Base-by-base conservation (phyloP, 2,888 invertebrate species). In the Brachyptera risi region DNA sequence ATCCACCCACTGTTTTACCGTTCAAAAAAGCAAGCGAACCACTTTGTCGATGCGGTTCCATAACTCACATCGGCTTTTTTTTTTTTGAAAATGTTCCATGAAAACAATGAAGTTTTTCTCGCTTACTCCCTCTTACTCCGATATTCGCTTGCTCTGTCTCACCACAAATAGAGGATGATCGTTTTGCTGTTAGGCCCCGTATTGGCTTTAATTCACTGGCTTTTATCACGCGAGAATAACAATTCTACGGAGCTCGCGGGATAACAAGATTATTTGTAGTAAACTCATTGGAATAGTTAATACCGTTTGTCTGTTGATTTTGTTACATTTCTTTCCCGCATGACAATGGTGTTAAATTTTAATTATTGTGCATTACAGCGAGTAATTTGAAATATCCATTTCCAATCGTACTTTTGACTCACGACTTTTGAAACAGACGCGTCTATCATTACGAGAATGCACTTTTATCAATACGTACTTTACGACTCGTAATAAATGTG, bases 31-130 rank as follows among this genome's bases (percentile, higher is more conserved):
- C 35, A 54, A 57, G 44, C 40, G 38, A 24, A 37, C 57, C 61
- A 56, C 57, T 57, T 57, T 49, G 50, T 51, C 56, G 61, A 61
- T 60, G 56, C 47, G 49, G 44, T 56, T 37, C 60, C 15, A 47
- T 61, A 49, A 49, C 61, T 57, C 50, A 27, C 54, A 49, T 37
- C 57, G 37, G 17, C 50, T 57, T 31, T 42, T 60, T 31, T 42
- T 60, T 47, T 47, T 47, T 47, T 21, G 47, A 17, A 54, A 54
- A 54, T 54, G 44, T 54, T 54, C 37, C 54, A 54, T 31, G 54
- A 54, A 54, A 54, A 54, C 54, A 54, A 54, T 54, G 35, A 54
- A 54, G 54, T 54, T 23, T 54, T 35, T 17, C 37, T 13, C 15
- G 19, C 37, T 35, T 27, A n/a, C n/a, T n/a, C n/a, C n/a, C n/a